Percentiles rank a stretch among this genome's conserved stretches.
These are phyloP conservation scores for Melanostoma scalare DNA, from an alignment of 2,888 invertebrate genomes.

Conservation along the genomic window DNA sequence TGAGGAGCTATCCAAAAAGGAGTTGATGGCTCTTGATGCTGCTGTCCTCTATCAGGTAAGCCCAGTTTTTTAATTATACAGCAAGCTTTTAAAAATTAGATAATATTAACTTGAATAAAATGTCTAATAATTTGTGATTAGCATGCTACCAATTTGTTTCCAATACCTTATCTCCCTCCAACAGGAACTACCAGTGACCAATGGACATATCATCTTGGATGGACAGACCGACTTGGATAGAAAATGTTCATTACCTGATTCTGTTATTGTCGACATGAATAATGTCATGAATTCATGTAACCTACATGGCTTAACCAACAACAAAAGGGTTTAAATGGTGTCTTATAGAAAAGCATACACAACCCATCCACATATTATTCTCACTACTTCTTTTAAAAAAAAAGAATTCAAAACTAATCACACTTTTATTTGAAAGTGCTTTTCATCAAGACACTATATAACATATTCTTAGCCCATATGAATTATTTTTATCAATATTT, in stretches of 20 bases:
- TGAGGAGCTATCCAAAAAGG: conserved; percentile 91
- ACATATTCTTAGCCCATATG: conserved; percentile 34
- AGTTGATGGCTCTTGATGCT: conserved; percentile 89
- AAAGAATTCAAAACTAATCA: conserved; percentile 5
- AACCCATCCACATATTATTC: conserved; percentile 17
- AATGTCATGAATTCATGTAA: conserved; percentile 72
- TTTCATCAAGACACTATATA: conserved; percentile 27
- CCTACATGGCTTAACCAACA: conserved; percentile 71
- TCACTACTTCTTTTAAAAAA: conserved; percentile 14
- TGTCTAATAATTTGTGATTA: neutral
- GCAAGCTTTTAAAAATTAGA: conserved; percentile 3
- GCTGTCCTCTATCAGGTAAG: conserved; percentile 84
- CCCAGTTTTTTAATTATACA: conserved; percentile 12
- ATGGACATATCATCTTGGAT: conserved; percentile 82
- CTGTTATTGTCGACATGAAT: conserved; percentile 85
- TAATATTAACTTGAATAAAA: neutral
- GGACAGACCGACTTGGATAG: conserved; percentile 83
- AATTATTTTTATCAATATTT: conserved; percentile 39
- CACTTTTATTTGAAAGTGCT: conserved; percentile 22
- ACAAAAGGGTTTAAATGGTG: conserved; percentile 58
- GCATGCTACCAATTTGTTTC: conserved; percentile 56
- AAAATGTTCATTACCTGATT: conserved; percentile 83
- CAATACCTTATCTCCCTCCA: conserved; percentile 63
- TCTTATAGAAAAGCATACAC: neutral
- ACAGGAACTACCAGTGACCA: conserved; percentile 82